Evolutionary conservation across 2,888 invertebrate species (phyloP).

Genomic region (Brachycybe producta): DNA sequence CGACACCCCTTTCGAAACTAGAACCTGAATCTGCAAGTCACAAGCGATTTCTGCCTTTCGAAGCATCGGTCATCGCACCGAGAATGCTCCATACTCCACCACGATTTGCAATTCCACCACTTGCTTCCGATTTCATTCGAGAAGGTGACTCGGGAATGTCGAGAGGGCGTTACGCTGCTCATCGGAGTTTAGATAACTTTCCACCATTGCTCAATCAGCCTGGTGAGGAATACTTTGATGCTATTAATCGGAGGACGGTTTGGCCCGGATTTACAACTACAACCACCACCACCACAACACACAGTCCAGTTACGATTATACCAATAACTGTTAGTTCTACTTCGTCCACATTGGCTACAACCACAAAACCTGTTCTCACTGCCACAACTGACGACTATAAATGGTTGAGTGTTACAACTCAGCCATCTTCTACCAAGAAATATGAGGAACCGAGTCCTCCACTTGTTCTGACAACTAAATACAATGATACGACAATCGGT

Average conservation of each 20-base stretch:
- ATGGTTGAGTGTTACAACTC: too few species aligned
- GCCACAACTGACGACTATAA: neutral
- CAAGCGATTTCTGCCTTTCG: too few species aligned
- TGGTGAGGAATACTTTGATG: slow-evolving; percentile 7
- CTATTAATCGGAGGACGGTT: slow-evolving; percentile 3
- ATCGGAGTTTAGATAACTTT: slow-evolving; percentile 2
- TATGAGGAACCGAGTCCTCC: neutral
- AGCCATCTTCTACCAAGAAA: neutral
- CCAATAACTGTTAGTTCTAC: slow-evolving; percentile 1
- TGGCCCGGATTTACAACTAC: neutral
- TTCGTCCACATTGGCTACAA: slow-evolving; percentile 1
- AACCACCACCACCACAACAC: neutral
- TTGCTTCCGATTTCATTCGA: neutral
- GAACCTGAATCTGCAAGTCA: too few species aligned
- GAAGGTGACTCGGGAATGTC: neutral
- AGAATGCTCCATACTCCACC: neutral
- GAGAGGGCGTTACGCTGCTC: slow-evolving; percentile 7
- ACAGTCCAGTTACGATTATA: neutral
- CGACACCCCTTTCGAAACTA: too few species aligned
- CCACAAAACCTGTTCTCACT: neutral
- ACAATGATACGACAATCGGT: slow-evolving; percentile 1
- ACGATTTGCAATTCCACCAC: neutral
- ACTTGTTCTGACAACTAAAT: neutral
- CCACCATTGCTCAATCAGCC: slow-evolving; percentile 6
- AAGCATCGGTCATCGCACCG: too few species aligned